phyloP scores from a whole-genome alignment of 2,888 invertebrate species.

The Oligia fasciuncula region DNA sequence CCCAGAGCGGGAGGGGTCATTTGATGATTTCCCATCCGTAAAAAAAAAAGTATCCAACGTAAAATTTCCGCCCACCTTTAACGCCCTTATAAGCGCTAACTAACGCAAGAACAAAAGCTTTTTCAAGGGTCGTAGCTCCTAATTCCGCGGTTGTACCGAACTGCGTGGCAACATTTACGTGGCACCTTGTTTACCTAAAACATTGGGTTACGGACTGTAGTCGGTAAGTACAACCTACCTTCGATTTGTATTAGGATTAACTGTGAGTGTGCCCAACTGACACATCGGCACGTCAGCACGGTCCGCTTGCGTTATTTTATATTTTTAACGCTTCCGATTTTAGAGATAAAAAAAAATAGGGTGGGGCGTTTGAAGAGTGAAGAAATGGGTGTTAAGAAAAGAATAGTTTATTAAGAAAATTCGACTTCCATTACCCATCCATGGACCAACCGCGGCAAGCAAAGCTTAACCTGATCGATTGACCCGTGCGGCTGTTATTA shows the following conservation, averaged over 20 bases:
- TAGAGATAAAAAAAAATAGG: too few species aligned
- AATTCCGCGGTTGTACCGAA: slow-evolving; percentile 42
- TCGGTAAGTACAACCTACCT: slow-evolving; percentile 15
- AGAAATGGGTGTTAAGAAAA: too few species aligned
- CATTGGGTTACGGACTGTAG: slow-evolving; percentile 20
- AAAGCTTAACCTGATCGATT: too few species aligned
- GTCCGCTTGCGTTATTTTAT: slow-evolving; percentile 22
- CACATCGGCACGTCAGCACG: slow-evolving; percentile 35
- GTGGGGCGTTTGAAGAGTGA: too few species aligned
- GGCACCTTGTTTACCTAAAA: slow-evolving; percentile 46
- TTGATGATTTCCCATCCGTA: too few species aligned
- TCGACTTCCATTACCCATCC: too few species aligned
- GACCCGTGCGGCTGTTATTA: too few species aligned
- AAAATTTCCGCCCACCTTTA: too few species aligned
- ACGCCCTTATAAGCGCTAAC: slow-evolving; percentile 10
- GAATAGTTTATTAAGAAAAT: too few species aligned
- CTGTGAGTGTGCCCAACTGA: neutral
- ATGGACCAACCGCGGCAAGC: too few species aligned
- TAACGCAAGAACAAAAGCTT: slow-evolving; percentile 30
- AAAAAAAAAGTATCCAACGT: neutral
- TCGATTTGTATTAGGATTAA: slow-evolving; percentile 51
- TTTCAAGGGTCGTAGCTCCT: slow-evolving; percentile 28
- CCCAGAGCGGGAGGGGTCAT: too few species aligned
- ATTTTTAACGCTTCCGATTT: slow-evolving; percentile 5
- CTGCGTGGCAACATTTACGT: slow-evolving; percentile 47